These are phyloP conservation scores for Stratiomys singularior DNA, from an alignment of 2,888 invertebrate species.

Conservation along the genomic window DNA sequence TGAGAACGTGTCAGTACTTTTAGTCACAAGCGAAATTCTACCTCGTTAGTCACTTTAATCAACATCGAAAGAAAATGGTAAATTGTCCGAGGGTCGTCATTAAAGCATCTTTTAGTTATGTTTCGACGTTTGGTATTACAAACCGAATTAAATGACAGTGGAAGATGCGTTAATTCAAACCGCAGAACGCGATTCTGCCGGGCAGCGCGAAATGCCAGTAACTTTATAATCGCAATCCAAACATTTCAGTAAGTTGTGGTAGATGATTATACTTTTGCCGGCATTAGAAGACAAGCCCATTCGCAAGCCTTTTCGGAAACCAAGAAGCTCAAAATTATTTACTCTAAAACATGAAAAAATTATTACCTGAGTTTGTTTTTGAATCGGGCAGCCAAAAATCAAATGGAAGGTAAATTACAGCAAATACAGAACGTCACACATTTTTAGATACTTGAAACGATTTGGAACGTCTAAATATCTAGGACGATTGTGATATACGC, in stretches of 20 bases:
- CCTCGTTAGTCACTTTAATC: too few species aligned
- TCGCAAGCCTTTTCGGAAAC: constrained; percentile 40
- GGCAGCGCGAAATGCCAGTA: background rate
- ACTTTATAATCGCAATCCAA: background rate
- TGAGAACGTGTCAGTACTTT: background rate
- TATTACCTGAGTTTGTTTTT: constrained; percentile 18
- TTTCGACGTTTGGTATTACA: too few species aligned
- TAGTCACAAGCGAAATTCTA: background rate
- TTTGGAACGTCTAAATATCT: background rate
- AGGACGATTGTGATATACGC: background rate
- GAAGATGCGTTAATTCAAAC: background rate
- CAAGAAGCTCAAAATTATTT: constrained; percentile 40
- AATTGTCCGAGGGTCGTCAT: background rate
- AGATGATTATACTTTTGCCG: constrained; percentile 16
- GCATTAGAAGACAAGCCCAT: constrained; percentile 34
- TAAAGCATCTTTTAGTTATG: background rate
- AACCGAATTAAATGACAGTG: too few species aligned
- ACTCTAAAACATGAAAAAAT: constrained; percentile 28
- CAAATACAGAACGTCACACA: background rate
- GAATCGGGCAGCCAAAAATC: constrained; percentile 12
- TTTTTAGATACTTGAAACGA: background rate
- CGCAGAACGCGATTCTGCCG: background rate
- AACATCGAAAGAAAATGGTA: too few species aligned
- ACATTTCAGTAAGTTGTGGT: background rate
- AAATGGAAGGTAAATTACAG: constrained; percentile 15